Base-by-base conservation (phyloP, 2,113 vertebrate species). In the Pundamilia nyererei region DNA sequence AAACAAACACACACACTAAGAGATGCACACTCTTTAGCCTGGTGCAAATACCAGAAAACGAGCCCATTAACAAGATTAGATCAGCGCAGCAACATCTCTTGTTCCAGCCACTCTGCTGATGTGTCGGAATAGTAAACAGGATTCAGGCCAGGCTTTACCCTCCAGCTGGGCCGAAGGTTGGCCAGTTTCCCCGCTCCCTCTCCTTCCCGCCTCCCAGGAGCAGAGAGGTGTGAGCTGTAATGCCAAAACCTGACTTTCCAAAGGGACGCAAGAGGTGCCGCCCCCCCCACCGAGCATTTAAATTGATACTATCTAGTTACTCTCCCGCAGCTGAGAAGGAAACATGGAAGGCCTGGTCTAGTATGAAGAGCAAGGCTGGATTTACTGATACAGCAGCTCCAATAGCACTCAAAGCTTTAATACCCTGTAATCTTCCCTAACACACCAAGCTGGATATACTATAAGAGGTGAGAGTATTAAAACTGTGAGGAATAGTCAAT, bases 61-160 rank as follows among this genome's bases (percentile, higher is more conserved):
- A 87, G 88, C 47, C 86, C 90, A 92, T 89, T 92, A 92, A 87
- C 83, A 79, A 90, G 80, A 92, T 94, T 91, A 92, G 88, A 90
- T 85, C 85, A 86, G 58, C 81, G 80, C 51, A 79, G 83, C 82
- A 82, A 14, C 70, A 51, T 84, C 72, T 65, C 82, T 70, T 87
- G 60, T 62, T 84, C 79, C 77, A 65, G 87, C 80, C 92, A 82
- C 68, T 92, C 82, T 31, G 84, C 86, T 89, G 85, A 89, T 81
- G 79, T 75, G 81, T 70, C 75, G 77, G 70, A n/a, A 65, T 19
- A 31, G 29, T 40, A 77, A 47, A 82, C 75, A 84, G 40, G 24
- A 81, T 70, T 80, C 81, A 55, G 26, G 80, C 75, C 31, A 82
- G 72, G 72, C 70, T 89, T 26, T n/a, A 45, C 83, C 88, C 81